Conservation (phyloP, 1,140 invertebrate species). For the Brachionus paranguensis region DNA sequence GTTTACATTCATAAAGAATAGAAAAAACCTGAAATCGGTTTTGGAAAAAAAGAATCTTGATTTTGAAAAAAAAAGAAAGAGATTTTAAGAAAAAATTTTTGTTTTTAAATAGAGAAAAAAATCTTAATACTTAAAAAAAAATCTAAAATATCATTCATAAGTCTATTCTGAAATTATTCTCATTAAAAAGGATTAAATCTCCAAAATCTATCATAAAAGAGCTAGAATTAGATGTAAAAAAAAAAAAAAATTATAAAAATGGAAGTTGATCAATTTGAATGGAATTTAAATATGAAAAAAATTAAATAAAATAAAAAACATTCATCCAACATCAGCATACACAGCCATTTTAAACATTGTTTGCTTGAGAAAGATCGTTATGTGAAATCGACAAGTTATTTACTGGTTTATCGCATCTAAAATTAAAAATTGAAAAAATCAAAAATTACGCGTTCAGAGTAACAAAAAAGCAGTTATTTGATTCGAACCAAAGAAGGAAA, state of each 20-base stretch:
- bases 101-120: not conserved
- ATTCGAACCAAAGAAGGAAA: slow-evolving; percentile 13
- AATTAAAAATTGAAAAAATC: slow-evolving; percentile 9
- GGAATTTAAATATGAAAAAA: not conserved
- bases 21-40: not conserved
- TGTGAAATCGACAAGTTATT: not conserved
- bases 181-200: not conserved
- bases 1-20: not conserved
- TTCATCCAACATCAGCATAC: not conserved
- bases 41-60: not conserved
- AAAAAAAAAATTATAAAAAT: slow-evolving; percentile 3
- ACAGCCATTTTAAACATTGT: slow-evolving; percentile 19
- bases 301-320: not conserved
- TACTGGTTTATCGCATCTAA: slow-evolving; percentile 2
- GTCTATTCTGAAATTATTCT: not conserved
- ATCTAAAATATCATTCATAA: not conserved
- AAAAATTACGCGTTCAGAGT: not conserved
- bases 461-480: slow-evolving; percentile 13
- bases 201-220: not conserved
- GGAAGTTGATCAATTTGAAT: slow-evolving; percentile 7
- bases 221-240: not conserved
- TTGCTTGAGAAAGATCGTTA: slow-evolving; percentile 19
- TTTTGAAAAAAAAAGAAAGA: not conserved
- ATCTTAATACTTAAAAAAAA: not conserved
- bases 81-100: not conserved